Conservation (phyloP, 2,113 vertebrate species). For the Tringa solitaria region DNA sequence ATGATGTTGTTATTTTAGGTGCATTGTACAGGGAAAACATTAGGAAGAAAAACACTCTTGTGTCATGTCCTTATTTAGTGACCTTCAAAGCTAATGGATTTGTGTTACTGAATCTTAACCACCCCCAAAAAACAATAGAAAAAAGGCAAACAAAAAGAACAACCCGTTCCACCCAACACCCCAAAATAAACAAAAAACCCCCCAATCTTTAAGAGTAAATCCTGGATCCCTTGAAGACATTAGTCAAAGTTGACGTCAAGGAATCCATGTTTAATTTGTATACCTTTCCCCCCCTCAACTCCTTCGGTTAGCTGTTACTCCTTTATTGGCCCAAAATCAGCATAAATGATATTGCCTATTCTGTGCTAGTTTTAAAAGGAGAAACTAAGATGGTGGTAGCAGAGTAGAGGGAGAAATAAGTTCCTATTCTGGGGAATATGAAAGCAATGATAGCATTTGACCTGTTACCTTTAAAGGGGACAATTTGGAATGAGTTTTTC, state of each 20-base stretch:
- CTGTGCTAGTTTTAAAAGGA: not conserved
- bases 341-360: not conserved
- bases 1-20: slow-evolving; percentile 21
- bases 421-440: not conserved
- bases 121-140: not conserved
- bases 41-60: not conserved
- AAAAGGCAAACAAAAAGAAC: not conserved
- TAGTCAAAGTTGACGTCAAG: not conserved
- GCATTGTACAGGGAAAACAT: not conserved
- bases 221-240: not conserved
- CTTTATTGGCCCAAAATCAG: not conserved
- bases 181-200: not conserved
- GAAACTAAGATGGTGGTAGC: not conserved
- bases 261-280: not conserved
- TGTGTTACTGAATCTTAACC: not conserved
- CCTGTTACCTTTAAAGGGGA: not conserved
- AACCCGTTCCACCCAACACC: not conserved
- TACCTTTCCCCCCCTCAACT: not conserved
- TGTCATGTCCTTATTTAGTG: not conserved
- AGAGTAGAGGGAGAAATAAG: not conserved
- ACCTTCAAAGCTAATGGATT: not conserved
- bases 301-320: not conserved
- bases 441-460: not conserved
- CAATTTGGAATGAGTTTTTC: not conserved
- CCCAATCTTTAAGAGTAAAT: not conserved